phyloP scores from a whole-genome alignment of 1,140 invertebrate species.

The Arctopsyche grandis region DNA sequence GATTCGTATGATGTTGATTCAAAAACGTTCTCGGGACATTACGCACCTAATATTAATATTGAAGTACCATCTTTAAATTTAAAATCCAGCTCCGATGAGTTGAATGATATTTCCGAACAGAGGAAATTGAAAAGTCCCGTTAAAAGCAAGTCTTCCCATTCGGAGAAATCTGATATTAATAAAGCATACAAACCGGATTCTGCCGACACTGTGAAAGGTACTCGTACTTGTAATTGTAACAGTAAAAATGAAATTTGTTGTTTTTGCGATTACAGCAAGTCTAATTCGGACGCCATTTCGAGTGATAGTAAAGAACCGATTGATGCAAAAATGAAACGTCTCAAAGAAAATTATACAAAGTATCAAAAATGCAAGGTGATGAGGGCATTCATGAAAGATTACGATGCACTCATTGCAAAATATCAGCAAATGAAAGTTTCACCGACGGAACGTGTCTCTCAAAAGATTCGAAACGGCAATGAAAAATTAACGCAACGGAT shows the following conservation, averaged over 20 bases:
- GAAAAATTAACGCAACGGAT: too few species aligned
- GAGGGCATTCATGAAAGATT: slow-evolving; percentile 51
- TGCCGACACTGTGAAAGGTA: too few species aligned
- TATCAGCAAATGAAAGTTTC: slow-evolving; percentile 42
- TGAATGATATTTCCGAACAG: not conserved
- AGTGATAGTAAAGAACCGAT: not conserved
- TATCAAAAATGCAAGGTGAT: slow-evolving; percentile 51
- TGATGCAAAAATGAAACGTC: slow-evolving; percentile 24
- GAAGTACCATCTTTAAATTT: slow-evolving; percentile 46
- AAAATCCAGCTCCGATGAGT: slow-evolving; percentile 46
- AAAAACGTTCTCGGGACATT: not conserved
- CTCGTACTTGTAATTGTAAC: not conserved
- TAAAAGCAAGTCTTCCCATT: not conserved
- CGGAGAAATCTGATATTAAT: not conserved
- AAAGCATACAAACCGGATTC: not conserved
- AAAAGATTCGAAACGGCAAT: not conserved
- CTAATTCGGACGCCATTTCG: not conserved
- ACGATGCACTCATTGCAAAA: slow-evolving; percentile 46
- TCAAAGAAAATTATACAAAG: slow-evolving; percentile 42
- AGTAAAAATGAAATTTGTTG: not conserved
- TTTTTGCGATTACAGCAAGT: not conserved
- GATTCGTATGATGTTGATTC: not conserved
- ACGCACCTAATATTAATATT: not conserved
- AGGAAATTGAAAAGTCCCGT: not conserved
- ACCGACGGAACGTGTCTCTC: not conserved